Percentiles rank a stretch among this genome's conserved stretches.
phyloP scores from a whole-genome alignment of 2,797 vertebrate genomes.

The Anabas testudineus region DNA sequence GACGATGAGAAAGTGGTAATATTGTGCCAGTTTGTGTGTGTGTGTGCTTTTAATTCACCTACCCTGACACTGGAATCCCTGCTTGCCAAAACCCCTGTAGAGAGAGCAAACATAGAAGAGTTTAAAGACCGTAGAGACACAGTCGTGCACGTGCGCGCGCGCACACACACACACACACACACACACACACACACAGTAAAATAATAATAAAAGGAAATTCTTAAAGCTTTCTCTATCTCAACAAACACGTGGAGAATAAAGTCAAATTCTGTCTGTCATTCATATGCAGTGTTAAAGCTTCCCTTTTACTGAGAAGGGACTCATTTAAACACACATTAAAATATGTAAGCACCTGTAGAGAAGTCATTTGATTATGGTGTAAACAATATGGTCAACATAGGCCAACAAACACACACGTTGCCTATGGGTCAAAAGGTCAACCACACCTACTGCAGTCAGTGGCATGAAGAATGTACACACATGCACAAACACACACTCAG shows the following conservation, averaged over 20 bases:
- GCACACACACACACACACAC: not conserved
- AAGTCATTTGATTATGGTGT: constrained; percentile 9
- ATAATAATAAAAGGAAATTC: constrained; percentile 7
- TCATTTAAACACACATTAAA: constrained; percentile 10
- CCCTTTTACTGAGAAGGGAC: not conserved
- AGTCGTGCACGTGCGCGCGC: not conserved
- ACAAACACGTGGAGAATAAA: constrained; percentile 20
- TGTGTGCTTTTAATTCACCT: constrained; percentile 66
- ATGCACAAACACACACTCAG: not conserved
- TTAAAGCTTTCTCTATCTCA: constrained; percentile 9
- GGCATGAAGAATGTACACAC: constrained; percentile 9
- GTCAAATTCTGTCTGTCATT: constrained; percentile 27
- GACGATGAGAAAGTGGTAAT: not conserved
- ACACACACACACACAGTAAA: not conserved
- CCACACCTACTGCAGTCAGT: constrained; percentile 35
- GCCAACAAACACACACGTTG: constrained; percentile 1
- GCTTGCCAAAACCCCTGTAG: constrained; percentile 96
- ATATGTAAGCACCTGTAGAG: not conserved
- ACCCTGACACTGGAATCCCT: constrained; percentile 99
- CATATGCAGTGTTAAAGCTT: not conserved
- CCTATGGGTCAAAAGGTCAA: constrained; percentile 21
- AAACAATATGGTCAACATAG: constrained; percentile 8
- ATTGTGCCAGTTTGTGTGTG: constrained; percentile 6
- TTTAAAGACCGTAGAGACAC: constrained; percentile 30
- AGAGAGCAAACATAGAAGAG: constrained; percentile 63